Evolutionary conservation across 2,797 vertebrate genomes (phyloP).

Genomic region (Nyctalus aviator): DNA sequence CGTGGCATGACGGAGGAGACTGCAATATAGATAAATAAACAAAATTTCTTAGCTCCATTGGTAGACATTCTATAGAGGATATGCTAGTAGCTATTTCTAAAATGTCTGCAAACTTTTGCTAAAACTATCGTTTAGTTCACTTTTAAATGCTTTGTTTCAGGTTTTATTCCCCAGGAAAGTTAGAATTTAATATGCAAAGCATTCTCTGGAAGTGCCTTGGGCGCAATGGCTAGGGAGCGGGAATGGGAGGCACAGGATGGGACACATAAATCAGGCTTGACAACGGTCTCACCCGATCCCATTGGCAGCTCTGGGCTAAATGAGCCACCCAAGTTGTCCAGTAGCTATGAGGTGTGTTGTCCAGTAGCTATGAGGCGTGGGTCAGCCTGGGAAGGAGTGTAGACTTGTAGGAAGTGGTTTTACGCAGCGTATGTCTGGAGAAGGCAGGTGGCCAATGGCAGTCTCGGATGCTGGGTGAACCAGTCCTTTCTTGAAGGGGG

Average conservation of each 20-base stretch:
- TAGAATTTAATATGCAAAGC: background rate
- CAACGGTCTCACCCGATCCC: background rate
- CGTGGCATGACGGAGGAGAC: background rate
- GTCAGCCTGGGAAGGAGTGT: accelerated
- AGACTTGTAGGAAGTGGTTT: background rate
- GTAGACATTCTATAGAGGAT: background rate
- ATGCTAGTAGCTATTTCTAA: background rate
- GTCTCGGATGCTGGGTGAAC: background rate
- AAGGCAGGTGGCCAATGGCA: background rate
- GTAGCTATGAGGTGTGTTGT: background rate
- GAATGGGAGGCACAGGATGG: too few relatives aligned
- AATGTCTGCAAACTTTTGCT: background rate
- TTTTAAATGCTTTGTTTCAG: background rate
- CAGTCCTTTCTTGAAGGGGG: background rate
- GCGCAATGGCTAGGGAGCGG: background rate
- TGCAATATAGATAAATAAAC: background rate
- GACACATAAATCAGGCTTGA: background rate
- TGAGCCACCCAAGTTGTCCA: background rate
- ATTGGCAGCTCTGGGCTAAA: background rate
- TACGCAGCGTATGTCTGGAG: too few relatives aligned
- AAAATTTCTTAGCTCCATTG: background rate
- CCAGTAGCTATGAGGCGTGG: background rate
- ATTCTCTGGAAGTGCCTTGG: background rate
- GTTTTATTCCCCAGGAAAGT: background rate
- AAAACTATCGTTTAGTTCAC: background rate